Evolutionary conservation across 2,797 vertebrate species (phyloP), one percentile per base, ranked within the genome.

Genomic region (Pangasius sanitwongsei): DNA sequence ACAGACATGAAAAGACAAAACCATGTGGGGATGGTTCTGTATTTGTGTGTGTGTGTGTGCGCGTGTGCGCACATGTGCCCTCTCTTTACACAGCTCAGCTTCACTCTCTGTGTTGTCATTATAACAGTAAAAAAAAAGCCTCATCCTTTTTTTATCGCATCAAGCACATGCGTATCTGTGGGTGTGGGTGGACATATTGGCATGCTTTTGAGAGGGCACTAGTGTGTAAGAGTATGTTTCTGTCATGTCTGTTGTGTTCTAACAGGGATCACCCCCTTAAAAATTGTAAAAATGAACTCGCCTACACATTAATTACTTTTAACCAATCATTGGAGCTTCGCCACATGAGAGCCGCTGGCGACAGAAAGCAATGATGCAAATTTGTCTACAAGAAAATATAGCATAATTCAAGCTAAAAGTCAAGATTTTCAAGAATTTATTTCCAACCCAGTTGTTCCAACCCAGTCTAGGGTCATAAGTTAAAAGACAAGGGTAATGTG

Each of bases 1-100:
- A 83, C 57, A 61, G 67, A 87, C n/a, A 70, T 41, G 57, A 41
- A 67, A 12, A 87, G 34, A 37, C 41, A 74, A 44, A 83, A 70
- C 4, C 55, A 44, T 15, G 63, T 67, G 61, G 7, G 57, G 0
- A n/a, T 25, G 6, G 31, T 31, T 55, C 3, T 59, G 69, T n/a
- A 44, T 13, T 31, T 67, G 59, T 65, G 86, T 23, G 72, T 65
- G 86, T 44, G 57, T 25, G 59, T 61, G 69, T 48, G 67, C 59
- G 20, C 48, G 55, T 87, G 65, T 70, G 80, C 28, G 63, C 13
- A 25, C 50, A 25, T 6, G 74, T 15, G 48, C 15, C 31, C n/a
- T 25, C 20, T 59, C 12, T 80, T 25, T 82, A 13, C 55, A 61
- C 55, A 23, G 1, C 34, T 82, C 20, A 41, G 80, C 55, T 81